Evolutionary conservation across 2,113 vertebrate species (phyloP), one percentile per base, ranked within the genome.

Genomic region (Anoplopoma fimbria): DNA sequence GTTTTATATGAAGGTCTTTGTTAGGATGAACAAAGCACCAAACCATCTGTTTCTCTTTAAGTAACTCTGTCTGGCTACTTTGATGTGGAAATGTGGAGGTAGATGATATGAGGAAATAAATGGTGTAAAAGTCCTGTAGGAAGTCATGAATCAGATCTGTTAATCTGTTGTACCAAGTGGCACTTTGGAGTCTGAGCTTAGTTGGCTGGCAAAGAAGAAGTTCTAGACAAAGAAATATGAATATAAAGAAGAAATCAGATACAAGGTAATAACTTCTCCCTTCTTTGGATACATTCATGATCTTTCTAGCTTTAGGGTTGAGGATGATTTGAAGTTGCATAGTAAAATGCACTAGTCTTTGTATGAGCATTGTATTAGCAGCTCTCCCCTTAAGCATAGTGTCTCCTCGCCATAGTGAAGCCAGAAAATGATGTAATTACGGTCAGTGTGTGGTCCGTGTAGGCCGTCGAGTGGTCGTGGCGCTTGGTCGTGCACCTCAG

Each of bases 1-100:
- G 81, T 89, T 83, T 72, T 1, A 34, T 31, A 33, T 51, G 13
- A 49, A 83, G 40, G 17, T 75, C 72, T 78, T 64, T 72, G 75
- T 65, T 77, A 27, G 25, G 27, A 17, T 38, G 14, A 64, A 65
- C 57, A 70, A 61, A n/a, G n/a, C 27, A 6, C 0, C 51, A 21
- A 27, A 31, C 69, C 27, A 40, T 21, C n/a, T 38, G 13, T 49
- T 60, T 79, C 6, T 45, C 23, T 45, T 6, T 31, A 40, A 70
- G 42, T 29, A 58, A 34, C 23, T 7, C 5, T 42, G n/a, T 67
- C 49, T 68, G 34, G n/a, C 5, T 45, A 47, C 25, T 34, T 49
- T 49, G 33, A 34, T 74, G 23, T 45, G 34, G 34, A 73, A 61
- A 69, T 0, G 6, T 75, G 21, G 34, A 70, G 25, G n/a, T 40